Evolutionary conservation across 1,140 invertebrate species (phyloP), one percentile per base, ranked within the genome.

Genomic region (Thaumatotibia leucotreta): DNA sequence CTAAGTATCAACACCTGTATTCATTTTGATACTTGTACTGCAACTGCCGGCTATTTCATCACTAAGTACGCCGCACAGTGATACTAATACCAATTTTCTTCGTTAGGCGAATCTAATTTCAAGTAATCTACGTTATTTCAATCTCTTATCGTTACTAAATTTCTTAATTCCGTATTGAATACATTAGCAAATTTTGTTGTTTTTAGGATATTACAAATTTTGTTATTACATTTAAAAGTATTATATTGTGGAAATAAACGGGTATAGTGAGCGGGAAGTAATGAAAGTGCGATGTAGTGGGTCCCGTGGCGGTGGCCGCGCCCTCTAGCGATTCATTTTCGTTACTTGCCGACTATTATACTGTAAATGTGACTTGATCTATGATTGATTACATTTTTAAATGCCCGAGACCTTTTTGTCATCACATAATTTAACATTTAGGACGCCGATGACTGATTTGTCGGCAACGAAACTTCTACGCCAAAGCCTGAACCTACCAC

Each of bases 121-220:
- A 27, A 58, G 35, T 45, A 4, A 20, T 45, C 39, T 45, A 45
- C 35, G 14, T 17, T 45, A 20, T 54, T 31, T 32, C 49, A 58
- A 61, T 52, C n/a, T 50, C 24, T 54, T 64, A 35, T 23, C 27
- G 22, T 14, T 61, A 64, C 52, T 29, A 10, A 64, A 64, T 68
- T 58, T 29, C 22, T 67, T 33, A 10, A 32, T 63, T 63, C 50
- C 27, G 24, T 61, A 66, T 61, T 64, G 29, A n/a, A n/a, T n/a
- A n/a, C n/a, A n/a, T n/a, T n/a, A n/a, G n/a, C n/a, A n/a, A n/a
- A n/a, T n/a, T n/a, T 20, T 54, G 61, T 63, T 52, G 50, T 50
- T 67, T 2, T 67, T 27, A 27, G 65, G 50, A 49, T 24, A 27
- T 66, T 9, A 35, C 33, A 54, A n/a, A 65, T 35, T 64, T 35